Evolutionary conservation across 2,888 invertebrate genomes (phyloP).

Genomic region (Cephus rjabovi): DNA sequence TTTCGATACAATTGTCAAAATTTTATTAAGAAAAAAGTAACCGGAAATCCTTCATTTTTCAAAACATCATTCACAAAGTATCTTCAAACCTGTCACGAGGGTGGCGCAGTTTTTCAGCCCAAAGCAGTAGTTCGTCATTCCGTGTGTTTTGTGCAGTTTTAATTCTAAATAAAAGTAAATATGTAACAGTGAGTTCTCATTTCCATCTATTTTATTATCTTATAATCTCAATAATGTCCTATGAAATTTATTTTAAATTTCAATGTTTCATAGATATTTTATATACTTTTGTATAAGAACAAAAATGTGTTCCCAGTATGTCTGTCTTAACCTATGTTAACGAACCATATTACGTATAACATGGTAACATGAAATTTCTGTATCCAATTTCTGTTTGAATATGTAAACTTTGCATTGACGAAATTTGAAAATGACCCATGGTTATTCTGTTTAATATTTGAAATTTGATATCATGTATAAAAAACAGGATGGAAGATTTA

Average conservation of each 20-base stretch:
- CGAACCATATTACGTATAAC: conserved; percentile 9
- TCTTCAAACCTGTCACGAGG: conserved; percentile 34
- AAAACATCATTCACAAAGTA: not conserved
- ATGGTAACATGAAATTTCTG: conserved; percentile 1
- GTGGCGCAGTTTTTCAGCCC: conserved; percentile 39
- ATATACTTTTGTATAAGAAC: not conserved
- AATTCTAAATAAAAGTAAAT: conserved; percentile 52
- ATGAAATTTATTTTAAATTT: conserved; percentile 8
- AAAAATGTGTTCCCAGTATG: conserved; percentile 1
- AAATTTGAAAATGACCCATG: not conserved
- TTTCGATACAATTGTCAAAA: not conserved
- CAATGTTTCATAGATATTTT: not conserved
- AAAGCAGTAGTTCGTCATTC: conserved; percentile 44
- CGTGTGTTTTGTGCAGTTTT: conserved; percentile 46
- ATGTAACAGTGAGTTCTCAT: conserved; percentile 57
- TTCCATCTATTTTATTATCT: conserved; percentile 4
- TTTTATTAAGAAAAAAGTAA: not conserved
- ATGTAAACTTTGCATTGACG: not conserved
- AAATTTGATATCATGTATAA: not conserved
- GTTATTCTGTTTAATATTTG: not conserved
- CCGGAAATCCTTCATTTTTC: not conserved
- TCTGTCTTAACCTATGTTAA: conserved; percentile 22
- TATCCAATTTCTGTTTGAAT: not conserved
- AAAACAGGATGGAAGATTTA: not conserved
- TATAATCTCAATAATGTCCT: conserved; percentile 2